Percentiles rank a stretch among this genome's conserved stretches.
phyloP scores from a whole-genome alignment of 2,888 invertebrate genomes.

The Petrolisthes cinctipes region DNA sequence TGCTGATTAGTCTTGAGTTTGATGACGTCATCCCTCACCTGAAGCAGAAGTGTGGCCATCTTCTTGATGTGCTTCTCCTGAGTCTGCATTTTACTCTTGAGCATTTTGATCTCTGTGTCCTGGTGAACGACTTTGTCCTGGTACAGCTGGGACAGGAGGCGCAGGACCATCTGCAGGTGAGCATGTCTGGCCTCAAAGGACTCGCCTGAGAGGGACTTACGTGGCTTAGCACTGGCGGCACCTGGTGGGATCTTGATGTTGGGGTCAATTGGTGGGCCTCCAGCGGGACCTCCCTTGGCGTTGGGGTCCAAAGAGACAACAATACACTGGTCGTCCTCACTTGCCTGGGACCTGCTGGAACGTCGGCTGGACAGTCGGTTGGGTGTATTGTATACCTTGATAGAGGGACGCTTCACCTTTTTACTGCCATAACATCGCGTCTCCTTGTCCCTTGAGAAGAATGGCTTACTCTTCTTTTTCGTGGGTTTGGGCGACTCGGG shows the following conservation, averaged over 20 bases:
- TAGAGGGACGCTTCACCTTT: slow-evolving; percentile 58
- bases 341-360: slow-evolving; percentile 23
- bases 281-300: not conserved
- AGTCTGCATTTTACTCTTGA: slow-evolving; percentile 50
- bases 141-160: slow-evolving; percentile 59
- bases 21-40: slow-evolving; percentile 50
- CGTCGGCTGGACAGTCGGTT: slow-evolving; percentile 54
- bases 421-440: slow-evolving; percentile 39
- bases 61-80: slow-evolving; percentile 61
- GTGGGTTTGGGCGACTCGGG: slow-evolving; percentile 23
- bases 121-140: slow-evolving; percentile 59
- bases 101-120: slow-evolving; percentile 55
- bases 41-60: slow-evolving; percentile 54
- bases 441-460: slow-evolving; percentile 26
- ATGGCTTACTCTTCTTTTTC: slow-evolving; percentile 18
- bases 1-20: slow-evolving; percentile 33
- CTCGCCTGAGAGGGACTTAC: slow-evolving; percentile 30
- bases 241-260: slow-evolving; percentile 1
- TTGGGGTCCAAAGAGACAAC: slow-evolving; percentile 33
- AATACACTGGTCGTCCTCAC: slow-evolving; percentile 31
- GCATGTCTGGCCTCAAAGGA: slow-evolving; percentile 43
- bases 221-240: slow-evolving; percentile 13
- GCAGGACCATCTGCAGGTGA: slow-evolving; percentile 62
- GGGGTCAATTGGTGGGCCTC: not conserved
- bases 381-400: slow-evolving; percentile 59